Base-by-base conservation (phyloP, 2,888 invertebrate genomes). In the Leptinotarsa tumamoca region DNA sequence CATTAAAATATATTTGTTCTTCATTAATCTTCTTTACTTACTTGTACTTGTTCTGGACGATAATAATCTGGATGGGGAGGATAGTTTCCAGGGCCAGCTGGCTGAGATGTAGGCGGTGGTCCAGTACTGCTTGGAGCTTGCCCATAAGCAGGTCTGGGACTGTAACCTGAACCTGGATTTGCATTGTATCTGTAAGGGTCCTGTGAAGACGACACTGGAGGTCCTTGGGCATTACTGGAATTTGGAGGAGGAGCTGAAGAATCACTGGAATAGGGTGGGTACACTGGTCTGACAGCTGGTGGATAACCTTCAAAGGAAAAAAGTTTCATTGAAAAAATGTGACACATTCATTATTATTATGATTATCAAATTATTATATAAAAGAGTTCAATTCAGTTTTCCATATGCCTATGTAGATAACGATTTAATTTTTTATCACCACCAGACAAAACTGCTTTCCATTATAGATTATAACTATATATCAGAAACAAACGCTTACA, bases 231-330 rank as follows among this genome's bases (percentile, higher is more conserved):
- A 73, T 82, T 88, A 75, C 80, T 82, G 18, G 84, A 80, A 78
- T 80, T 83, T 49, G 85, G 84, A 79, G 90, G 88, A 67, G 84
- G 82, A 66, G 82, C 83, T 71, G 84, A 78, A 68, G 88, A 83
- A 75, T 88, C 87, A 80, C 94, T 94, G 85, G 94, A 94, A 83
- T 95, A 94, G 84, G 95, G 94, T 86, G 90, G 89, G 85, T 95
- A 94, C 84, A 94, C 94, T 85, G 94, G 94, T 90, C 95, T 93
- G 88, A 94, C 93, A 79, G 93, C 91, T 76, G 87, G 93, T 78
- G 92, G 91, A 88, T 90, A 90, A 81, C 86, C 87, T 75, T 14
- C n/a, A 71, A 71, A 27, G 14, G 10, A 52, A 68, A 56, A 18
- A 13, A 23, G 43, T 7, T 43, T 43, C 43, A 43, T 43, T 10